These are phyloP conservation scores for Scleropages formosus DNA, from an alignment of 2,797 vertebrate species.

Conservation along the genomic window DNA sequence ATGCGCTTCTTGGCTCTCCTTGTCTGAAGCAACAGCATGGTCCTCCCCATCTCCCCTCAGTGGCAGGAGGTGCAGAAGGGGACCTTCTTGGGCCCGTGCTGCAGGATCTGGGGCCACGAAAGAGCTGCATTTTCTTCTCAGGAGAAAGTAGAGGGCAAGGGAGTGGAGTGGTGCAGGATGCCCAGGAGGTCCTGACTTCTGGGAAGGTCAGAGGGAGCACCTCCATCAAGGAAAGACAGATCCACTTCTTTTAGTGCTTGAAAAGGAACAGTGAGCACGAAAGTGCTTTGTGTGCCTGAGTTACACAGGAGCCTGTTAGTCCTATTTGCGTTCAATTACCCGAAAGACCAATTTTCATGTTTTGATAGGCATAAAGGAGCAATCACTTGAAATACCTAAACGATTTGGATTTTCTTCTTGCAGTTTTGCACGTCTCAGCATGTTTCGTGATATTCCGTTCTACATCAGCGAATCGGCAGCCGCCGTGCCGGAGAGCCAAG, in stretches of 20 bases:
- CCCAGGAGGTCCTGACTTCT: constrained; percentile 5
- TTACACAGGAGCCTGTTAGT: too few species aligned
- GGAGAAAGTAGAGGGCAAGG: not conserved
- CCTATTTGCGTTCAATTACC: too few species aligned
- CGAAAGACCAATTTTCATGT: too few species aligned
- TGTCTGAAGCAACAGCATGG: constrained; percentile 1
- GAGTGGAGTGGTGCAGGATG: not conserved
- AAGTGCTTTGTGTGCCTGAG: too few species aligned
- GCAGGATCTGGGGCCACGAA: not conserved
- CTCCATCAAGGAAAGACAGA: not conserved
- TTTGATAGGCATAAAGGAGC: too few species aligned
- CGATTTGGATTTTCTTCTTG: too few species aligned
- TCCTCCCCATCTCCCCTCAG: not conserved
- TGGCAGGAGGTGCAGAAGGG: not conserved
- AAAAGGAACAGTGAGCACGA: not conserved
- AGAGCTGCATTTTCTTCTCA: not conserved
- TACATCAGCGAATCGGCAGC: too few species aligned
- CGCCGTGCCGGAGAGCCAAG: too few species aligned
- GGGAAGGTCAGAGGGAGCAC: not conserved
- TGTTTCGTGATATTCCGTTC: too few species aligned
- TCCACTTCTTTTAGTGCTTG: not conserved
- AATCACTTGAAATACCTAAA: too few species aligned
- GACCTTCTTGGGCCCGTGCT: constrained; percentile 1
- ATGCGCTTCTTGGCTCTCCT: not conserved
- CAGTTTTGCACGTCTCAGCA: too few species aligned